A percentile compares a stretch with the other conserved stretches of the same genome.
Conservation (phyloP, 1,140 invertebrate genomes). For the Lasaia peninsularis region DNA sequence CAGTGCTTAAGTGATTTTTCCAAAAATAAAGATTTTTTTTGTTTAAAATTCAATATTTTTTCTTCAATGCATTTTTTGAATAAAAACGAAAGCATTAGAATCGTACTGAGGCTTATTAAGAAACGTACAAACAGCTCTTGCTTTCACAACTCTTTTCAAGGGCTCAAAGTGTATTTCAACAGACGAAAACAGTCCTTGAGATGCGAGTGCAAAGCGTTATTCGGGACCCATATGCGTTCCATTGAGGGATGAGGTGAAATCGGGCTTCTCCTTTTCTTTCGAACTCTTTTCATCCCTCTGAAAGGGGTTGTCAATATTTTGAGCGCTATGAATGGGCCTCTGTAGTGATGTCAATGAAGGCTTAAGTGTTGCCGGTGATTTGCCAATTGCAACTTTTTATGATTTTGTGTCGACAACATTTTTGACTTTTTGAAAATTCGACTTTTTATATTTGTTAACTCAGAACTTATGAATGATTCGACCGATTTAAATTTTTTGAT, state of each 20-base stretch:
- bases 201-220: slow-evolving; percentile 52
- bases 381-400: slow-evolving; percentile 33
- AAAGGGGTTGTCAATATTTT: slow-evolving; percentile 74
- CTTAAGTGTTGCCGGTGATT: slow-evolving; percentile 43
- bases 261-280: slow-evolving; percentile 57
- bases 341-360: slow-evolving; percentile 59
- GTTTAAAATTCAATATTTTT: neutral
- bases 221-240: slow-evolving; percentile 50
- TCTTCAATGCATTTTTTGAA: neutral
- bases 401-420: slow-evolving; percentile 6
- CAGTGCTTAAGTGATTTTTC: neutral
- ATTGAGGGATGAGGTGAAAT: slow-evolving; percentile 58
- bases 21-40: neutral
- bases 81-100: neutral
- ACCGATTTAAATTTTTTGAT: no score
- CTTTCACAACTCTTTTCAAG: slow-evolving; percentile 28
- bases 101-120: neutral
- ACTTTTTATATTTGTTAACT: no score
- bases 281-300: slow-evolving; percentile 54
- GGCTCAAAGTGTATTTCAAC: slow-evolving; percentile 26
- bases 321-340: slow-evolving; percentile 59
- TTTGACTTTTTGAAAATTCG: no score
- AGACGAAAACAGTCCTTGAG: slow-evolving; percentile 44
- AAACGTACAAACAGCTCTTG: slow-evolving; percentile 2
- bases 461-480: no score